Conservation (phyloP, 2,888 invertebrate species). For the Pyrrhia umbra region DNA sequence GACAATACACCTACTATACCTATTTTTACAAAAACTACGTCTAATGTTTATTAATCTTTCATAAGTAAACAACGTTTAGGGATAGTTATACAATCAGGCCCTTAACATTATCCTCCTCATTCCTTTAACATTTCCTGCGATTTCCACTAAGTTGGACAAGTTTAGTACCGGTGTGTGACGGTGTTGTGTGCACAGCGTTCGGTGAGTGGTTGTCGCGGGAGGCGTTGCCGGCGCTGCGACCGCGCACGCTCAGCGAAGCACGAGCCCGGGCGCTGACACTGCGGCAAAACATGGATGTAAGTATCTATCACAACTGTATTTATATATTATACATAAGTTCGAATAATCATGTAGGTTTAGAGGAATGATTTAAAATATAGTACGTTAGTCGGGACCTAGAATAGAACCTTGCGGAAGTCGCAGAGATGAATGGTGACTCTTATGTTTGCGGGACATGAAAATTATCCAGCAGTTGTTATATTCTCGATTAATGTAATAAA, state of each 20-base stretch:
- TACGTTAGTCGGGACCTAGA: neutral
- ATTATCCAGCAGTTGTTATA: neutral
- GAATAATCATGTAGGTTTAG: neutral
- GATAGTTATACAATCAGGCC: slow-evolving; percentile 20
- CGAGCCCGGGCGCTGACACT: slow-evolving; percentile 78
- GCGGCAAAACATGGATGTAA: slow-evolving; percentile 82
- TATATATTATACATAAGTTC: neutral
- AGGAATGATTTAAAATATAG: neutral
- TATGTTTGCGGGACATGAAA: neutral
- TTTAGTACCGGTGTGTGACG: slow-evolving; percentile 60
- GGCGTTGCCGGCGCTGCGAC: slow-evolving; percentile 81
- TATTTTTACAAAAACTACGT: too few relatives aligned
- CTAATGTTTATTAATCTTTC: too few relatives aligned
- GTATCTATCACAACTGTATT: slow-evolving; percentile 50
- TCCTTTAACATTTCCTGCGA: slow-evolving; percentile 22
- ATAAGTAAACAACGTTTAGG: too few relatives aligned
- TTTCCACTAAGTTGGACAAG: slow-evolving; percentile 31
- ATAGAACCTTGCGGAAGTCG: slow-evolving; percentile 10
- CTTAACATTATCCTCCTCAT: slow-evolving; percentile 12
- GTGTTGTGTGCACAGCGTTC: slow-evolving; percentile 79
- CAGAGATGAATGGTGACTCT: neutral
- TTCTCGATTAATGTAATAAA: neutral
- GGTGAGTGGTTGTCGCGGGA: slow-evolving; percentile 88
- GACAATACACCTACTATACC: too few relatives aligned
- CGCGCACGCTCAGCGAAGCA: slow-evolving; percentile 77